phyloP scores from a whole-genome alignment of 2,888 invertebrate genomes.

The Drosophila neoperkinsi region DNA sequence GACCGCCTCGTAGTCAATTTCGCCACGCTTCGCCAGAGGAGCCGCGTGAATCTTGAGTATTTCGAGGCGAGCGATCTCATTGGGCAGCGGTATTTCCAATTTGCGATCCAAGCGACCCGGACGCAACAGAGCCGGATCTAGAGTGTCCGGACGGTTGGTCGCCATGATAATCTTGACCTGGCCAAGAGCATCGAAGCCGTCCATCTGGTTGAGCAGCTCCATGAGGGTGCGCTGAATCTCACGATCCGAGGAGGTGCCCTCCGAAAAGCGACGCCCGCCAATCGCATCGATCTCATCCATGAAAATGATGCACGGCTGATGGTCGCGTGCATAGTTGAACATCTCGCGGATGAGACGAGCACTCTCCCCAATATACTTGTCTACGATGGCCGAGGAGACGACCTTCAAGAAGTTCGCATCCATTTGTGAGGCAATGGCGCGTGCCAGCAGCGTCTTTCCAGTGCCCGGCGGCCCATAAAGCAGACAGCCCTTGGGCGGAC shows the following conservation, averaged over 20 bases:
- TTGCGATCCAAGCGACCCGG: conserved; percentile 98
- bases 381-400: conserved; percentile 99
- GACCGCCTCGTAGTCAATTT: conserved; percentile 99
- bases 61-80: conserved; percentile 97
- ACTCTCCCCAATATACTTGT: conserved; percentile 99
- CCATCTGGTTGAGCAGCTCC: conserved; percentile 99
- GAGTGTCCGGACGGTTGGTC: conserved; percentile 98
- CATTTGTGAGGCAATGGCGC: conserved; percentile 99
- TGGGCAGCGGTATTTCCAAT: conserved; percentile 98
- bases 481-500: conserved; percentile 98
- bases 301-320: conserved; percentile 99
- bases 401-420: conserved; percentile 99
- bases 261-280: conserved; percentile 98
- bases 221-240: conserved; percentile 99
- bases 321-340: conserved; percentile 99
- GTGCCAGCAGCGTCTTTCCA: conserved; percentile 94
- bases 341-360: conserved; percentile 98
- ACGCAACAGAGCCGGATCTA: conserved; percentile 97
- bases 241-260: conserved; percentile 99
- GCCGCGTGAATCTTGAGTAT: conserved; percentile 98
- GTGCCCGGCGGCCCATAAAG: conserved; percentile 88
- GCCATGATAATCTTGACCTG: conserved; percentile 99
- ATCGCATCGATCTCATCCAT: conserved; percentile 99
- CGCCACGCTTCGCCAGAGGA: conserved; percentile 98
- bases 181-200: conserved; percentile 98